Conservation (phyloP, 2,113 vertebrate genomes). For the Eulemur rufifrons region DNA sequence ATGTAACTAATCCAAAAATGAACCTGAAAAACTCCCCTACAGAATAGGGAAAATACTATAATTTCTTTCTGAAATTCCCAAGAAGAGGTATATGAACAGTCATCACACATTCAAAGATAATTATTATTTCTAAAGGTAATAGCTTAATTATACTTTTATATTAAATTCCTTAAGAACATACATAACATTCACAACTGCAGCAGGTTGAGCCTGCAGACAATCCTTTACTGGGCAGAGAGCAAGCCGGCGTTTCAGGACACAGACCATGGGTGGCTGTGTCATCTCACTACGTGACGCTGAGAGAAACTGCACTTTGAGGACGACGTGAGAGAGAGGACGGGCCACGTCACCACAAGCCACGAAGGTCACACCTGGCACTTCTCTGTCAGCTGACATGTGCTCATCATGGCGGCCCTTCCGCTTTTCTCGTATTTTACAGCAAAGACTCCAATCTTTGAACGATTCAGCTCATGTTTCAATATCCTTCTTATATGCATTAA, state of each 20-base stretch:
- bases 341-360: rapidly evolving
- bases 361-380: rapidly evolving
- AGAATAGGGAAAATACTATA: background rate
- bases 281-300: background rate
- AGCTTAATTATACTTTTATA: background rate
- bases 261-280: background rate
- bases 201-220: background rate
- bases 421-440: background rate
- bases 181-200: background rate
- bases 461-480: background rate
- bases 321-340: background rate
- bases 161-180: background rate
- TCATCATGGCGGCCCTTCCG: rapidly evolving
- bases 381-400: background rate
- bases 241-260: background rate
- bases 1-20: background rate
- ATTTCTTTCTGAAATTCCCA: background rate
- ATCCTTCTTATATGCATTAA: background rate
- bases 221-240: background rate
- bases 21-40: background rate
- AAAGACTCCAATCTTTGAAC: background rate
- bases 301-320: background rate
- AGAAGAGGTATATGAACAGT: background rate
- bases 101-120: background rate
- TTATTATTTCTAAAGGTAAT: background rate